Conservation (phyloP, 2,113 vertebrate genomes). For the Asarcornis scutulata region DNA sequence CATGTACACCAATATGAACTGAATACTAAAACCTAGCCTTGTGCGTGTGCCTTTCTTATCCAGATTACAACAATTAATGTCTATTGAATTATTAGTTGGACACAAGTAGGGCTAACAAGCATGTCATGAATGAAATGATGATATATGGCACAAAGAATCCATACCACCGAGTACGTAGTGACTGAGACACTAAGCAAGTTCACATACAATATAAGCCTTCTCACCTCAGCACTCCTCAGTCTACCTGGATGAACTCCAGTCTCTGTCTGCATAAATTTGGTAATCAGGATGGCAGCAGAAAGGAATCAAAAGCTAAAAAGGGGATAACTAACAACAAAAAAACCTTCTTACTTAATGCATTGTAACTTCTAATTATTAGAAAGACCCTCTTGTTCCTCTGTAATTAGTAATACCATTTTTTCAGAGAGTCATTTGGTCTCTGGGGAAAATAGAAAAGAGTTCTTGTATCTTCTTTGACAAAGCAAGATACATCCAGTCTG, state of each 20-base stretch:
- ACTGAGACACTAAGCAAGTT: background rate
- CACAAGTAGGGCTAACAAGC: background rate
- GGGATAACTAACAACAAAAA: background rate
- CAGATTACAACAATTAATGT: conserved; percentile 59
- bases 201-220: background rate
- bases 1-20: conserved; percentile 61
- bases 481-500: background rate
- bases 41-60: conserved; percentile 44
- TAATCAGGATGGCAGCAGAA: conserved; percentile 5
- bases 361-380: background rate
- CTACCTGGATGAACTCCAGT: background rate
- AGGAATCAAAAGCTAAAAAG: background rate
- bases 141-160: background rate
- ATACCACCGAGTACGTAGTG: background rate
- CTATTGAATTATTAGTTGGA: conserved; percentile 18
- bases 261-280: background rate
- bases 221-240: background rate
- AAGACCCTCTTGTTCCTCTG: background rate
- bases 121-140: background rate
- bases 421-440: background rate
- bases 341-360: background rate
- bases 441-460: background rate
- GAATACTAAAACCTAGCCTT: conserved; percentile 66
- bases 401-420: background rate
- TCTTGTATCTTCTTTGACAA: background rate